Conservation (phyloP, 2,113 vertebrate genomes). For the Athene cunicularia region DNA sequence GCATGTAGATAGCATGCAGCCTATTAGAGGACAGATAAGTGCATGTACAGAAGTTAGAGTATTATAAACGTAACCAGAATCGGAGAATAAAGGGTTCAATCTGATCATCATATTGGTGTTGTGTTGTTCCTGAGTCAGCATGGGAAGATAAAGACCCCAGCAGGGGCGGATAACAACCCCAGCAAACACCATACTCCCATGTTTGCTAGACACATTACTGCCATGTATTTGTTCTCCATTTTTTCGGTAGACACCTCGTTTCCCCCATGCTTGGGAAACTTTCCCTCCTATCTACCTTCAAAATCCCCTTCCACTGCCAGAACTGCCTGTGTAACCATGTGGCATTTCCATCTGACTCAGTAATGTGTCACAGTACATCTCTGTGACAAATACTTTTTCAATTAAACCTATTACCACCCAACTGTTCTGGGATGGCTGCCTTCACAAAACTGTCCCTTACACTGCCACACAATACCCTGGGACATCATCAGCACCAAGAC, state of each 20-base stretch:
- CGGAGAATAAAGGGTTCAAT: too few species aligned
- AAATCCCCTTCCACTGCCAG: not conserved
- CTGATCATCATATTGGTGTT: too few species aligned
- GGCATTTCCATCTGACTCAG: constrained; percentile 25
- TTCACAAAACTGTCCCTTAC: not conserved
- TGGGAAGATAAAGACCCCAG: too few species aligned
- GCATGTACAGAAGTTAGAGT: too few species aligned
- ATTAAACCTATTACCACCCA: not conserved
- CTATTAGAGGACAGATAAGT: too few species aligned
- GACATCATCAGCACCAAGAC: not conserved
- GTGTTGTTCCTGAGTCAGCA: too few species aligned
- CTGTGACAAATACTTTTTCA: not conserved
- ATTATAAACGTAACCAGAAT: too few species aligned
- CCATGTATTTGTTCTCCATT: not conserved
- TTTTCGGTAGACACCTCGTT: not conserved
- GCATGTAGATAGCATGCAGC: too few species aligned
- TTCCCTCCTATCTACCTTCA: not conserved
- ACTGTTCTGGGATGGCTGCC: not conserved
- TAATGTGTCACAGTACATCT: not conserved
- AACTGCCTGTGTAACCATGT: not conserved
- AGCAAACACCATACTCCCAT: not conserved
- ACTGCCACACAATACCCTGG: not conserved
- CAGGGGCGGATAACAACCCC: too few species aligned
- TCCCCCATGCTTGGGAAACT: not conserved
- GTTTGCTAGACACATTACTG: not conserved